These are phyloP conservation scores for Apis florea DNA, from an alignment of 1,140 invertebrate genomes.

Conservation along the genomic window DNA sequence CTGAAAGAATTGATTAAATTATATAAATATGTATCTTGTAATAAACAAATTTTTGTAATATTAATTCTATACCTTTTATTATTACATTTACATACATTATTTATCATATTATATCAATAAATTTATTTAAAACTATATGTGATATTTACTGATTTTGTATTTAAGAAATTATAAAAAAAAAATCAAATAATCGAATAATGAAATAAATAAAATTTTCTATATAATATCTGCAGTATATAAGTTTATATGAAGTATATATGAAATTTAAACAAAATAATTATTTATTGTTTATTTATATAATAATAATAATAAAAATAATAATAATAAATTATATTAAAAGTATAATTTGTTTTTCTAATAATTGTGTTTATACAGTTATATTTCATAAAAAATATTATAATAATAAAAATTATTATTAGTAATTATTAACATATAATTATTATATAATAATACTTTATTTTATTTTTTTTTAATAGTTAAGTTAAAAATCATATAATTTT, in stretches of 20 bases:
- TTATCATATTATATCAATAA: no score
- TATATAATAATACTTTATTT: background rate
- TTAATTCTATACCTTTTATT: background rate
- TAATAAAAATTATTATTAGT: background rate
- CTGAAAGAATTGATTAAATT: background rate
- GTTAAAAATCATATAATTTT: background rate
- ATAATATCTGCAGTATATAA: no score
- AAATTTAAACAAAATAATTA: background rate
- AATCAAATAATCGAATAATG: background rate
- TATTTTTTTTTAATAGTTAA: background rate
- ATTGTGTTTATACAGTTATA: no score
- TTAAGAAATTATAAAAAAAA: no score
- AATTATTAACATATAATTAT: background rate
- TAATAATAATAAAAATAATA: no score
- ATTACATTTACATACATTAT: no score
- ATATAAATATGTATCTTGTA: background rate
- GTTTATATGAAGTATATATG: background rate
- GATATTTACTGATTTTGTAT: no score
- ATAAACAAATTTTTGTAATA: background rate
- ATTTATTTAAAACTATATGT: background rate
- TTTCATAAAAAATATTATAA: no score
- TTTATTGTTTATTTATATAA: background rate
- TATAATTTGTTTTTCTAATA: no score
- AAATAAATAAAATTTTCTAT: background rate
- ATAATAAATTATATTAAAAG: no score